These are phyloP conservation scores for Zoroaster sp. DNA, from an alignment of 53 echinoderm and acorn worm species.

Conservation along the genomic window DNA sequence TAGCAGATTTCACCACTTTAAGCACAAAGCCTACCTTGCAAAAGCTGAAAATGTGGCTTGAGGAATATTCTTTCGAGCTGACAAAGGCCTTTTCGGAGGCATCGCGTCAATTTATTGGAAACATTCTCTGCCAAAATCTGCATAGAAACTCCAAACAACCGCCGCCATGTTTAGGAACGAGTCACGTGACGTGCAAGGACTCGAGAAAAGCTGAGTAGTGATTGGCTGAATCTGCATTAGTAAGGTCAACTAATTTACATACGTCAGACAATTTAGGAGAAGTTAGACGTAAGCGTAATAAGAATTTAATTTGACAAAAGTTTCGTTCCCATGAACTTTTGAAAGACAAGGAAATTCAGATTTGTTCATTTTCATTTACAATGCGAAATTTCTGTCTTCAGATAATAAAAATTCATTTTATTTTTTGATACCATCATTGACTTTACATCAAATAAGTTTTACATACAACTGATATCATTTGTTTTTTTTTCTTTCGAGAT, in stretches of 20 bases:
- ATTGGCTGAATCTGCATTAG: neutral
- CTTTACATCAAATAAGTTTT: no score
- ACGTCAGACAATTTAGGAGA: neutral
- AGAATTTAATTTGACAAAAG: neutral
- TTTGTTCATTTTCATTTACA: no score
- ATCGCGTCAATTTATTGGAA: constrained; percentile 22
- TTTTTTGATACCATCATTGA: no score
- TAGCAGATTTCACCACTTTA: neutral
- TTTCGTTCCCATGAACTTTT: neutral
- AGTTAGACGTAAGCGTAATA: neutral
- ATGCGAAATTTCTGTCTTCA: no score
- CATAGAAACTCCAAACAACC: constrained; percentile 81
- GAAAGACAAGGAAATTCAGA: no score
- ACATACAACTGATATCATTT: no score
- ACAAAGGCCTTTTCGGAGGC: constrained; percentile 84
- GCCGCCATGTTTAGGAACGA: constrained; percentile 68
- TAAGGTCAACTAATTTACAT: neutral
- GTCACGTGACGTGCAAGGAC: neutral
- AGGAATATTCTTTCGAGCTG: constrained; percentile 74
- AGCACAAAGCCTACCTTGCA: constrained; percentile 73
- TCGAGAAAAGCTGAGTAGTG: neutral
- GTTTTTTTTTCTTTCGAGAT: no score
- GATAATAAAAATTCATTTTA: no score
- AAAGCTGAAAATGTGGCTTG: constrained; percentile 80
- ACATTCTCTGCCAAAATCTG: neutral